Conservation (phyloP, 2,113 vertebrate genomes). For the Sciurus niger region DNA sequence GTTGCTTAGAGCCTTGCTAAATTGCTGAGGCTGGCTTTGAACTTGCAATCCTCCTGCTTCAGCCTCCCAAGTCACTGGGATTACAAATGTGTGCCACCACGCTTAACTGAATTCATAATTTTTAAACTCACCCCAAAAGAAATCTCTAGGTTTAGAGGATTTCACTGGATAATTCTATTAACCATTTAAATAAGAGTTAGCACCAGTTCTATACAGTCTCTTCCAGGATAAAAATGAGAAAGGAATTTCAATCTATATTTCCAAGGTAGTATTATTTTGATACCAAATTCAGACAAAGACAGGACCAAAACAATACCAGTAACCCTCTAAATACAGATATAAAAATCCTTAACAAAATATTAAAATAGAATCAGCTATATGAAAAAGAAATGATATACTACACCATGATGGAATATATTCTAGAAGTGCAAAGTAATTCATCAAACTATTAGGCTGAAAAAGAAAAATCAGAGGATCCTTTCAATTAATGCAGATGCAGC, state of each 20-base stretch:
- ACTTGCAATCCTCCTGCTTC: too few relatives aligned
- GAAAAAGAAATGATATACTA: slow-evolving; percentile 20
- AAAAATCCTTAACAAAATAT: slow-evolving; percentile 60
- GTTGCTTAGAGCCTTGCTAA: too few relatives aligned
- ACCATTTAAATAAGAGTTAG: slow-evolving; percentile 63
- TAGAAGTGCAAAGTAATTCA: slow-evolving; percentile 9
- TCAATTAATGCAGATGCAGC: not conserved
- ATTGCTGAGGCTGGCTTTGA: too few relatives aligned
- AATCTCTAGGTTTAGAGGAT: slow-evolving; percentile 20
- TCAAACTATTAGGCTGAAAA: not conserved
- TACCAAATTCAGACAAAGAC: slow-evolving; percentile 27
- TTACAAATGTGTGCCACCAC: too few relatives aligned
- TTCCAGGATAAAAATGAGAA: slow-evolving; percentile 24
- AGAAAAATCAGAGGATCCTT: slow-evolving; percentile 21
- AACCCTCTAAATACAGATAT: slow-evolving; percentile 37
- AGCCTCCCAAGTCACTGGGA: too few relatives aligned
- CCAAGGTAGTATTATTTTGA: not conserved
- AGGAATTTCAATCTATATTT: slow-evolving; percentile 18
- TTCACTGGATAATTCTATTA: slow-evolving; percentile 41
- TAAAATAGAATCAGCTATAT: slow-evolving; percentile 17
- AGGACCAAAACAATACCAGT: slow-evolving; percentile 25
- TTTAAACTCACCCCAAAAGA: not conserved
- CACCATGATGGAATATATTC: not conserved
- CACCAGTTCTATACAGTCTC: not conserved
- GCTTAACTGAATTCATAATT: not conserved